Evolutionary conservation across 2,113 vertebrate genomes (phyloP).

Genomic region (Cyanistes caeruleus): DNA sequence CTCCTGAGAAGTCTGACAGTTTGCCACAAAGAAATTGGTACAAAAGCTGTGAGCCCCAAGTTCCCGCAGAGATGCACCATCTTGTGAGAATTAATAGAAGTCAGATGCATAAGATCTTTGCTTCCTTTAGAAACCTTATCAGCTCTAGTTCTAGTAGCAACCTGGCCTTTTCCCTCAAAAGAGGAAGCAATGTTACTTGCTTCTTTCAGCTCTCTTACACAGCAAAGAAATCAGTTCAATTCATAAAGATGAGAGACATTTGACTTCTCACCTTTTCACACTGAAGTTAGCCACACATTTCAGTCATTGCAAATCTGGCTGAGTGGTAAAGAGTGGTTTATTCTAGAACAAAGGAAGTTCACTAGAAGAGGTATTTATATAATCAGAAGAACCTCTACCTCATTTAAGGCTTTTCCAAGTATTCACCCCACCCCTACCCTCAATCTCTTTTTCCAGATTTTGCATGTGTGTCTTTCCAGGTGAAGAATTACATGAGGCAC

Average conservation of each 20-base stretch:
- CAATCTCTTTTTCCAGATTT: neutral
- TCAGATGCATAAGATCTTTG: neutral
- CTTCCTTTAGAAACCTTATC: neutral
- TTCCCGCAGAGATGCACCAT: neutral
- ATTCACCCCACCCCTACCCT: fast-evolving
- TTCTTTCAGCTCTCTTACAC: neutral
- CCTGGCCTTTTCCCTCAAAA: neutral
- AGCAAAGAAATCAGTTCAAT: neutral
- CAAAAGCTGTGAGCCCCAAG: neutral
- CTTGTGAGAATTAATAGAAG: neutral
- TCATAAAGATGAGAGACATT: fast-evolving
- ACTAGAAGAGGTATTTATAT: neutral
- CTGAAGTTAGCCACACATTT: neutral
- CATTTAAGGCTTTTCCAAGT: neutral
- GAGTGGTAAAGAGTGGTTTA: neutral
- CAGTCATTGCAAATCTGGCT: neutral
- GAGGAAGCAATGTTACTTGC: neutral
- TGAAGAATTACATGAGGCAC: neutral
- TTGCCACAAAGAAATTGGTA: neutral
- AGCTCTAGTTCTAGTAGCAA: neutral
- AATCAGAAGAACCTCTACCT: neutral
- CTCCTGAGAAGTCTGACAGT: neutral
- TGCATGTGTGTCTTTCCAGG: neutral
- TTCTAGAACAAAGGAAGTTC: neutral
- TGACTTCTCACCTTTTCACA: neutral